phyloP scores from a whole-genome alignment of 2,888 invertebrate genomes.

The Sarcophaga caerulescens region DNA sequence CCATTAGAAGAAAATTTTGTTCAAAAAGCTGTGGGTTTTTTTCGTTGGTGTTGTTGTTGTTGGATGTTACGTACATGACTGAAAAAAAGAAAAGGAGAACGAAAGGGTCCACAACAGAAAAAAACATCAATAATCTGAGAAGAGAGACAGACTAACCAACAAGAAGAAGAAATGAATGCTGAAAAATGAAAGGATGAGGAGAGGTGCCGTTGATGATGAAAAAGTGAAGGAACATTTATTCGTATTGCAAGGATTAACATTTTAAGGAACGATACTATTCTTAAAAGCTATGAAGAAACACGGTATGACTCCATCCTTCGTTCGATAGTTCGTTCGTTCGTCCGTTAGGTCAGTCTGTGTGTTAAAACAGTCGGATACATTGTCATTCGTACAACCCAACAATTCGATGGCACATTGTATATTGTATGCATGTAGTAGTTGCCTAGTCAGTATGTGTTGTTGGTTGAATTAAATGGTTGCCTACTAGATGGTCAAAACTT shows the following conservation, averaged over 20 bases:
- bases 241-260: constrained; percentile 43
- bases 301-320: background rate
- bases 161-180: constrained; percentile 21
- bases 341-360: background rate
- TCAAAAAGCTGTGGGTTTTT: constrained; percentile 55
- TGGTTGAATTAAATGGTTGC: constrained; percentile 62
- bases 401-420: background rate
- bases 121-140: background rate
- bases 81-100: constrained; percentile 35
- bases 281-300: constrained; percentile 54
- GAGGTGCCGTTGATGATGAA: constrained; percentile 41
- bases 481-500: constrained; percentile 52
- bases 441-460: constrained; percentile 33
- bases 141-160: constrained; percentile 36
- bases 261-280: constrained; percentile 58
- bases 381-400: background rate
- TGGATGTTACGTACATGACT: constrained; percentile 8
- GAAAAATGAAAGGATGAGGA: constrained; percentile 13
- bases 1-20: constrained; percentile 57
- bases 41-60: constrained; percentile 33
- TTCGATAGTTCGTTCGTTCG: background rate
- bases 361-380: background rate
- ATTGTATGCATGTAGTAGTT: constrained; percentile 20
- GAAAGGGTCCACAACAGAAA: background rate
- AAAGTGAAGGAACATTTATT: constrained; percentile 48